Evolutionary conservation across 2,113 vertebrate species (phyloP).

Genomic region (Malurus elegans): DNA sequence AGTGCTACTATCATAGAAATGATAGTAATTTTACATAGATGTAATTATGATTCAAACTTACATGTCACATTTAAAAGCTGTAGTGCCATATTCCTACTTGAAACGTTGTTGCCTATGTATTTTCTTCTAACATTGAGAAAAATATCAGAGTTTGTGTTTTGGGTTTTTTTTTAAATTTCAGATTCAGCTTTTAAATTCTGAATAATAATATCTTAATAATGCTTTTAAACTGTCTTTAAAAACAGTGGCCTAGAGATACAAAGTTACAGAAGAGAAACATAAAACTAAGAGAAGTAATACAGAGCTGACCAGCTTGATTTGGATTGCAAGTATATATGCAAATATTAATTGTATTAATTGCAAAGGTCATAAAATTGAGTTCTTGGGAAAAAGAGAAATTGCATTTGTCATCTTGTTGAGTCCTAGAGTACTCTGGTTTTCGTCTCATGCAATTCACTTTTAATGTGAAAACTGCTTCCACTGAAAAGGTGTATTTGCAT

Average conservation of each 20-base stretch:
- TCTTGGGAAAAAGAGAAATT: neutral
- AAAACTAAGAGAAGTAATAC: neutral
- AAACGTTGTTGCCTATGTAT: neutral
- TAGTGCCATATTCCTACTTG: neutral
- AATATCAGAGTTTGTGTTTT: neutral
- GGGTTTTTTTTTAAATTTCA: neutral
- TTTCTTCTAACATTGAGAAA: neutral
- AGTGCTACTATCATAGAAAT: neutral
- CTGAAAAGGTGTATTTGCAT: conserved; percentile 67
- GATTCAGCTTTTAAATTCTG: neutral
- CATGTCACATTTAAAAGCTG: neutral
- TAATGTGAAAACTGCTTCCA: conserved; percentile 61
- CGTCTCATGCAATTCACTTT: conserved; percentile 24
- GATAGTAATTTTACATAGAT: neutral
- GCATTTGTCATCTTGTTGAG: neutral
- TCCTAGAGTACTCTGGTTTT: conserved; percentile 5
- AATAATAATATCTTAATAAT: neutral
- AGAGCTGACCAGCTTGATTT: conserved; percentile 38
- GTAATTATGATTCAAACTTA: neutral
- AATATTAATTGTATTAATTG: conserved; percentile 18
- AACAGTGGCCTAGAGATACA: neutral
- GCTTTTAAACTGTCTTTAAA: conserved; percentile 4
- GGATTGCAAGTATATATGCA: conserved; percentile 55
- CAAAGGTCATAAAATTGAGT: conserved; percentile 19
- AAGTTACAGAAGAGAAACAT: conserved; percentile 8